Evolutionary conservation across 1,140 invertebrate genomes (phyloP).

Genomic region (Caenorhabditis briggsae): DNA sequence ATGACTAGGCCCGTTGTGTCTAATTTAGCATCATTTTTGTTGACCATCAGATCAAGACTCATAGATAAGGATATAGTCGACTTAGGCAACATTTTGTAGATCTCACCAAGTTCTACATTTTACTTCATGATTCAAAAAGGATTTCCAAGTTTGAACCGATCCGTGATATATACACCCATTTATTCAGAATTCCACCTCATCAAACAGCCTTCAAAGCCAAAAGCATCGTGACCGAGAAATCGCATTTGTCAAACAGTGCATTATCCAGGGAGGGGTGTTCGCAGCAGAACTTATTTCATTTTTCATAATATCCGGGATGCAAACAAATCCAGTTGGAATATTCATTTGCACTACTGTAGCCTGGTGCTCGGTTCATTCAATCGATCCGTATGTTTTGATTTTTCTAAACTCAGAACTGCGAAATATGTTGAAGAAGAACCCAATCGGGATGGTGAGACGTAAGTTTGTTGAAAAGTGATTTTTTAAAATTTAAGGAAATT

Average conservation of each 20-base stretch:
- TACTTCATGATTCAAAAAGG: too few species aligned
- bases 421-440: neutral
- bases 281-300: slow-evolving; percentile 44
- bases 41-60: too few species aligned
- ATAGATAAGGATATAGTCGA: too few species aligned
- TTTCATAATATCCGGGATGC: neutral
- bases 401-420: neutral
- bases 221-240: neutral
- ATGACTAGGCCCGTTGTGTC: too few species aligned
- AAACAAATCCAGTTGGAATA: neutral
- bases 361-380: slow-evolving; percentile 45
- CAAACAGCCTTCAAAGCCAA: neutral
- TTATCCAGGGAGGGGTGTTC: slow-evolving; percentile 49
- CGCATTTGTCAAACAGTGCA: neutral
- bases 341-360: slow-evolving; percentile 50
- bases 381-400: slow-evolving; percentile 20
- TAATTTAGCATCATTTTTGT: too few species aligned
- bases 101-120: too few species aligned
- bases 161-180: too few species aligned
- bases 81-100: too few species aligned
- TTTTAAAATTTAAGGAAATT: too few species aligned
- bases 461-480: too few species aligned
- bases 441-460: neutral
- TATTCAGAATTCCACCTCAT: too few species aligned
- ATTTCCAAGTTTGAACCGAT: too few species aligned